phyloP scores from a whole-genome alignment of 1,140 invertebrate genomes.

The Drosophila hydei region DNA sequence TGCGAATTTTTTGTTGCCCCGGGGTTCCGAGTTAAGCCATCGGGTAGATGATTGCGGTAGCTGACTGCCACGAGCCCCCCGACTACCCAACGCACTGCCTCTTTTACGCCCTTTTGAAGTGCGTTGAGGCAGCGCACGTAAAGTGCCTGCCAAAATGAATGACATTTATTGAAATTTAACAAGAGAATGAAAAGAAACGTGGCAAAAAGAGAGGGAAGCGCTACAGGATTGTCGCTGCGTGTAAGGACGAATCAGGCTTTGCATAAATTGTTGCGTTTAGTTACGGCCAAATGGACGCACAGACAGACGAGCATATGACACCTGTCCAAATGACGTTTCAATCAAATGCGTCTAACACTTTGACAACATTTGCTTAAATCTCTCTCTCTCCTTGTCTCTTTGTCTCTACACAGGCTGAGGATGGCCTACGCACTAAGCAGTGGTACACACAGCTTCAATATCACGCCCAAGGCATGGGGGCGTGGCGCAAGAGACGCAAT shows the following conservation, averaged over 20 bases:
- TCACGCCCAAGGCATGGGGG: slow-evolving; percentile 94
- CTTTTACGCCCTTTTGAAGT: slow-evolving; percentile 49
- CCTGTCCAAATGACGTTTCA: slow-evolving; percentile 63
- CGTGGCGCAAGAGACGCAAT: slow-evolving; percentile 95
- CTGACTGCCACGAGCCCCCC: background rate
- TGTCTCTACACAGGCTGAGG: slow-evolving; percentile 91
- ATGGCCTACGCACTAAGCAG: slow-evolving; percentile 91
- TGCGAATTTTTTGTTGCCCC: slow-evolving; percentile 55
- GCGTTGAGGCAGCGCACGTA: slow-evolving; percentile 73
- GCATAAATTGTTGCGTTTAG: slow-evolving; percentile 79
- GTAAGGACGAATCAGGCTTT: slow-evolving; percentile 39
- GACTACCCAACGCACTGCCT: background rate
- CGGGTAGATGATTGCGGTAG: background rate
- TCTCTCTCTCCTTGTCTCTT: slow-evolving; percentile 23
- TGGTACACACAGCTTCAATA: slow-evolving; percentile 96
- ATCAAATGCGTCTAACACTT: slow-evolving; percentile 63
- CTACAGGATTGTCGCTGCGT: slow-evolving; percentile 26
- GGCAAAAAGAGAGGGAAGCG: slow-evolving; percentile 8
- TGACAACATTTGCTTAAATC: slow-evolving; percentile 6
- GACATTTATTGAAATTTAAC: slow-evolving; percentile 80
- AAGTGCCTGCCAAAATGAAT: slow-evolving; percentile 76
- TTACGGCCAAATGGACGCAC: slow-evolving; percentile 67
- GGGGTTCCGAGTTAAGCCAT: slow-evolving; percentile 11
- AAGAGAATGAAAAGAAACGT: slow-evolving; percentile 41
- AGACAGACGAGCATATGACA: slow-evolving; percentile 13